These are phyloP conservation scores for Drosophila parvula DNA, from an alignment of 1,140 invertebrate genomes.

Conservation along the genomic window DNA sequence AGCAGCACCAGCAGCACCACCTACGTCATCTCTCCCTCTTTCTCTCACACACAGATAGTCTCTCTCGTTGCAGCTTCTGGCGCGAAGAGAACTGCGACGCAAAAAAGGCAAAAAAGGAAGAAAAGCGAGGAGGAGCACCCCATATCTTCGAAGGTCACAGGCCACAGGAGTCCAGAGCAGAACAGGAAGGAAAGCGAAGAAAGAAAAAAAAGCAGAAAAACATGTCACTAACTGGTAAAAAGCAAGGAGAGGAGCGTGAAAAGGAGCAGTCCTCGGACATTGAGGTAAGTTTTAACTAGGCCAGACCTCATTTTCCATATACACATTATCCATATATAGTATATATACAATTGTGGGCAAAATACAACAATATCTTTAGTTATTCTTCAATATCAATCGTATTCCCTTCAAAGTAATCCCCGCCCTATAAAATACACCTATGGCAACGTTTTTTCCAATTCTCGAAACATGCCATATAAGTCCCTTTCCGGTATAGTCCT, in stretches of 20 bases:
- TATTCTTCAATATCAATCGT: too few relatives aligned
- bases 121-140: conserved; percentile 16
- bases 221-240: conserved; percentile 46
- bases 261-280: conserved; percentile 40
- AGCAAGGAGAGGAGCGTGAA: conserved; percentile 44
- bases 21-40: neutral
- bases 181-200: conserved; percentile 1
- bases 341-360: too few relatives aligned
- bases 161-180: neutral
- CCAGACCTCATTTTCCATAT: neutral
- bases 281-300: conserved; percentile 19
- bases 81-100: conserved; percentile 33
- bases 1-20: neutral
- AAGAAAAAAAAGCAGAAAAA: neutral
- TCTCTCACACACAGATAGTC: neutral
- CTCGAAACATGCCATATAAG: too few relatives aligned
- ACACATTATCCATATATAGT: too few relatives aligned
- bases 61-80: conserved; percentile 38
- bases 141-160: neutral
- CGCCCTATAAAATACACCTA: too few relatives aligned
- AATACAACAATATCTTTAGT: too few relatives aligned
- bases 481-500: too few relatives aligned
- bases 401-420: too few relatives aligned
- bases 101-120: conserved; percentile 11
- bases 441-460: too few relatives aligned